Base-by-base conservation (phyloP, 2,113 vertebrate genomes). In the Nerophis lumbriciformis region DNA sequence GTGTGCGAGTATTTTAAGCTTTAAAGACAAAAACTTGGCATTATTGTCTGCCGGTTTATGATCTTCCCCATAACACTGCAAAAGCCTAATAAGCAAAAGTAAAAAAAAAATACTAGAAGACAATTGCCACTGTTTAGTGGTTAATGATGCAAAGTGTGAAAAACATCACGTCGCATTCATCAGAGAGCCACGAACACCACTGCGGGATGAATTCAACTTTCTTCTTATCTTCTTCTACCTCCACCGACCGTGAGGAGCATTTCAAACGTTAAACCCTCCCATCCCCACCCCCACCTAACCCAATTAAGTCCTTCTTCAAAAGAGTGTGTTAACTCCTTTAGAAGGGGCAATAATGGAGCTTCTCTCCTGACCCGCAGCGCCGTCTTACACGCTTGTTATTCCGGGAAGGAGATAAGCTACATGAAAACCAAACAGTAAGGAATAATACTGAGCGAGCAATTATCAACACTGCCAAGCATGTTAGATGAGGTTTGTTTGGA, bases 251-350 rank as follows among this genome's bases (percentile, higher is more conserved):
- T 70, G 51, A 64, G 75, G 72, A 59, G 70, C 65, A 69, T 75
- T 83, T 83, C 72, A 87, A 82, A 77, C 63, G 63, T 69, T 48
- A 59, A 67, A 52, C 66, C 48, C 39, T 14, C 62, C 36, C 44
- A 28, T 12, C 45, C 55, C 53, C 35, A 35, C 55, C 57, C 52
- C 49, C 52, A 44, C 48, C 73, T 53, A 65, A 78, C 68, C 81
- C 81, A 88, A 88, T 85, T 88, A 88, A 69, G 74, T 73, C 65
- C 51, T 44, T 75, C 85, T 84, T 87, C 83, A 88, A 85, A 85
- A 69, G 80, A 76, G 8, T 73, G 65, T 12, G 55, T 74, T 83
- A 84, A 82, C 82, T 72, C 80, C 83, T 83, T 72, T 68, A 73
- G 64, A 6, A 14, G 61, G 72, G 73, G 62, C 83, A 82, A 83